A percentile compares a stretch with the other conserved stretches of the same genome.
phyloP scores from a whole-genome alignment of 1,140 invertebrate species.

The Papilio dardanus region DNA sequence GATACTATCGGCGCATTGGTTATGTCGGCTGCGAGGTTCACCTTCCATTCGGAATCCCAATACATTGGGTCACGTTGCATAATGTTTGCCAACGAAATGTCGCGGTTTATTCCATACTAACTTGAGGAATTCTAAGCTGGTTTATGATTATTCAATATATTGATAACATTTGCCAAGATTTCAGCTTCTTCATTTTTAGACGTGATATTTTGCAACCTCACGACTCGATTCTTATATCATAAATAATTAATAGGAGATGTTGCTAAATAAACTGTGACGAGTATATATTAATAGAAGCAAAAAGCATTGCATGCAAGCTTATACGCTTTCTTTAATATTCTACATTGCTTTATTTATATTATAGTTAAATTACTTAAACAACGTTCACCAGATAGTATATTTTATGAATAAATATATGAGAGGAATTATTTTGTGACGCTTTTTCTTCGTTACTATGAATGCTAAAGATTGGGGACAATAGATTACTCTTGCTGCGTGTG shows the following conservation, averaged over 20 bases:
- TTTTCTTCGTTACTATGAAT: no score
- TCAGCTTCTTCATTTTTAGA: constrained; percentile 30
- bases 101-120: constrained; percentile 36
- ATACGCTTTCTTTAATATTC: not conserved
- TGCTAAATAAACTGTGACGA: constrained; percentile 16
- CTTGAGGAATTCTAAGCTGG: constrained; percentile 38
- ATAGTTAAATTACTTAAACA: no score
- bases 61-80: constrained; percentile 51
- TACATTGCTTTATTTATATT: not conserved
- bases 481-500: no score
- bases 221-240: constrained; percentile 23
- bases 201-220: constrained; percentile 12
- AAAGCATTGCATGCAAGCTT: not conserved
- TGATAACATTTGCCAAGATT: constrained; percentile 37
- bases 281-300: no score
- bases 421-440: no score
- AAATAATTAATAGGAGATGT: constrained; percentile 11
- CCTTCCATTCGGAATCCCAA: constrained; percentile 59
- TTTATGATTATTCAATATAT: constrained; percentile 37
- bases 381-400: not conserved
- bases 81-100: constrained; percentile 43
- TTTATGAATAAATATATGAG: no score
- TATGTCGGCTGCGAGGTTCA: constrained; percentile 54
- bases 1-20: constrained; percentile 61
- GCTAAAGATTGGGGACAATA: no score